Evolutionary conservation across 2,113 vertebrate species (phyloP).

Genomic region (Daubentonia madagascariensis): DNA sequence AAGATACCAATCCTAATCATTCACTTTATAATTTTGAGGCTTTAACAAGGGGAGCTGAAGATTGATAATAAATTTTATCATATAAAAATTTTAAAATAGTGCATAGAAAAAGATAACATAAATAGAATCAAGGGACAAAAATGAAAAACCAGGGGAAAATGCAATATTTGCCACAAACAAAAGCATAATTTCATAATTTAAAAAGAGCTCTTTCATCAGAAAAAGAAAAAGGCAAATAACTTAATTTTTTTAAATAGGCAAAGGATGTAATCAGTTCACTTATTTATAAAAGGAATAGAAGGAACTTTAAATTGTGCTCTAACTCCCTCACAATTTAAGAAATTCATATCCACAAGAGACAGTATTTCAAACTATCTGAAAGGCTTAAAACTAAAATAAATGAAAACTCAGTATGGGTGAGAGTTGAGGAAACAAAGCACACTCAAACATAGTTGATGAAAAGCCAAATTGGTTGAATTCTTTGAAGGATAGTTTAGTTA

Average conservation of each 20-base stretch:
- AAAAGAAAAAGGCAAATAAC: background rate
- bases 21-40: background rate
- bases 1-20: background rate
- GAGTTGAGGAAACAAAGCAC: background rate
- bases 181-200: background rate
- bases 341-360: background rate
- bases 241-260: background rate
- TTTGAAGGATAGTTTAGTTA: background rate
- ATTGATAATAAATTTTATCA: background rate
- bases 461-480: background rate
- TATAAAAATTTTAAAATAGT: background rate
- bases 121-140: background rate
- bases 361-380: background rate
- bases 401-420: background rate
- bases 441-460: background rate
- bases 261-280: background rate
- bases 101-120: background rate
- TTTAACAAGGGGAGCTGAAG: background rate
- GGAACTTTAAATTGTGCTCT: background rate
- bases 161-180: background rate
- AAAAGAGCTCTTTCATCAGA: background rate
- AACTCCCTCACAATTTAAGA: background rate
- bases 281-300: background rate
- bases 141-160: background rate
- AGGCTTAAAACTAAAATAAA: background rate